Evolutionary conservation across 2,888 invertebrate species (phyloP).

Genomic region (Sphaeridia pumilis): DNA sequence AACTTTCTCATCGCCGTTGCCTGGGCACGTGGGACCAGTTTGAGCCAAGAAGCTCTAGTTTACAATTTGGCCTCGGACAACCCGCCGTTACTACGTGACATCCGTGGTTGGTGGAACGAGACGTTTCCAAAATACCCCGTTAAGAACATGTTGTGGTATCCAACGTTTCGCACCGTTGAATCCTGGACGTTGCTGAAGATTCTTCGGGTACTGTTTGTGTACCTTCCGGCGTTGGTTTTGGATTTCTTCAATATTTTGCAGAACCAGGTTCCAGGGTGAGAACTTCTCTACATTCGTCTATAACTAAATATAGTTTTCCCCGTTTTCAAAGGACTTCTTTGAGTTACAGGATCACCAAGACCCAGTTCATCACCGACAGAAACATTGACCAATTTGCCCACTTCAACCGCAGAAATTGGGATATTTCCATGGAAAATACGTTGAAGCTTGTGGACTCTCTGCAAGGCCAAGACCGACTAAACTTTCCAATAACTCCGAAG

Average conservation of each 20-base stretch:
- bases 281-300: neutral
- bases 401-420: neutral
- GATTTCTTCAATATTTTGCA: neutral
- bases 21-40: neutral
- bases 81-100: neutral
- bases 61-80: neutral
- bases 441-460: no score
- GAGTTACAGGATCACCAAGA: neutral
- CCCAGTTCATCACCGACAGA: neutral
- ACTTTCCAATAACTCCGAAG: no score
- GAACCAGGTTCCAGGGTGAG: neutral
- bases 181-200: neutral
- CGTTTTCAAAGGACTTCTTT: neutral
- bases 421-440: neutral
- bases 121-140: neutral
- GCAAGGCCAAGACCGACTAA: no score
- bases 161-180: neutral
- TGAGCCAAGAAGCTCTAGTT: no score
- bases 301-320: neutral
- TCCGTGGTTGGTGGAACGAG: neutral
- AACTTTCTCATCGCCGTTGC: neutral
- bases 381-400: neutral
- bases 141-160: neutral
- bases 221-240: neutral
- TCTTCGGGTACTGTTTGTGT: neutral